phyloP scores from a whole-genome alignment of 2,113 vertebrate genomes.

The Podarcis muralis region DNA sequence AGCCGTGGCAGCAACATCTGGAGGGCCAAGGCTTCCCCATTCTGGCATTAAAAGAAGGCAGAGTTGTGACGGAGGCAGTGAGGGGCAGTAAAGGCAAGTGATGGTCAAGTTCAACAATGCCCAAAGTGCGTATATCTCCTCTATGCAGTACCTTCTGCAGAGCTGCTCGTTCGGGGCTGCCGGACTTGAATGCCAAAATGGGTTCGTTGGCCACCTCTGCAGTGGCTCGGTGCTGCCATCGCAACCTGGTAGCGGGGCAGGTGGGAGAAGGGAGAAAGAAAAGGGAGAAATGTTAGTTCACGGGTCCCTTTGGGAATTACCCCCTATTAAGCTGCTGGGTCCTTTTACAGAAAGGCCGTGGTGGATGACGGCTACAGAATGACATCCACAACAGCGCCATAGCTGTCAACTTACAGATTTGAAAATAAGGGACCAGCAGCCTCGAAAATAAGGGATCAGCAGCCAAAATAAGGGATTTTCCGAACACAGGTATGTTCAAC shows the following conservation, averaged over 20 bases:
- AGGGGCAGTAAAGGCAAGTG: neutral
- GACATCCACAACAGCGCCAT: too few species aligned
- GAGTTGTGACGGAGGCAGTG: neutral
- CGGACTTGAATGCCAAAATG: conserved; percentile 81
- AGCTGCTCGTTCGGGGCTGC: conserved; percentile 81
- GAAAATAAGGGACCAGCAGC: too few species aligned
- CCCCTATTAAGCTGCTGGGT: too few species aligned
- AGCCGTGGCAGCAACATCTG: too few species aligned
- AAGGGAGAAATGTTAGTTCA: neutral
- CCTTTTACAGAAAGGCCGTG: too few species aligned
- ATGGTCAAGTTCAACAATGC: neutral
- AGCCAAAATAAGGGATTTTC: too few species aligned
- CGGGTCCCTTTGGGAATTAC: neutral
- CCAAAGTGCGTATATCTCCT: accelerated
- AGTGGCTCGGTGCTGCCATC: conserved; percentile 70
- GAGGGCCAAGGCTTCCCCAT: too few species aligned
- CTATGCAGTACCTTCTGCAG: conserved; percentile 80
- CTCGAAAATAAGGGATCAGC: too few species aligned
- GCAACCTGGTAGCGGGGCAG: conserved; percentile 70
- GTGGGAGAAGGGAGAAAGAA: too few species aligned
- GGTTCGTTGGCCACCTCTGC: conserved; percentile 90
- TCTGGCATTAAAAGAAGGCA: neutral
- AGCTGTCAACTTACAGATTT: too few species aligned
- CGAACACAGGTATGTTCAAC: too few species aligned
- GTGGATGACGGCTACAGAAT: too few species aligned